A percentile compares a stretch with the other conserved stretches of the same genome.
Conservation (phyloP, 2,888 invertebrate species). For the Eledona agricola region DNA sequence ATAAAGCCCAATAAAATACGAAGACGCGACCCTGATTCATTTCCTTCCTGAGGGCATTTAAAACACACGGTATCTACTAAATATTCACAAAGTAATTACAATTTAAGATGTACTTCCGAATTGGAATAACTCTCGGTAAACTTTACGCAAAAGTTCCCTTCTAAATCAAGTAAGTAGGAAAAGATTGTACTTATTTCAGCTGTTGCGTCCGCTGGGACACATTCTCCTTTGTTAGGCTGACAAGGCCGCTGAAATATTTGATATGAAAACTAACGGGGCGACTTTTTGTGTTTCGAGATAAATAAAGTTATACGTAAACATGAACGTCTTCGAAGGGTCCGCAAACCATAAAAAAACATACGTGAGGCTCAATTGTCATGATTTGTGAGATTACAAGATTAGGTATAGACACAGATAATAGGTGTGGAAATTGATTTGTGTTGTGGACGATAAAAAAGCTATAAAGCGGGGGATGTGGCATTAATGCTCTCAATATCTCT, state of each 20-base stretch:
- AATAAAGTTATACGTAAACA: conserved; percentile 17
- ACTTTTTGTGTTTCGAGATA: conserved; percentile 16
- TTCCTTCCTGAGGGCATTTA: conserved; percentile 56
- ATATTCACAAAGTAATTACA: conserved; percentile 60
- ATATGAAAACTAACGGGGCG: conserved; percentile 28
- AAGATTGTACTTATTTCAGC: conserved; percentile 45
- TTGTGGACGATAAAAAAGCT: no score
- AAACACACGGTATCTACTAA: conserved; percentile 60
- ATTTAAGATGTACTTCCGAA: conserved; percentile 56
- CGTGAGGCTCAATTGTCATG: no score
- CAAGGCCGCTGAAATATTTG: conserved; percentile 47
- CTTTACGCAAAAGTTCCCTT: conserved; percentile 52
- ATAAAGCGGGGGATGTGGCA: no score
- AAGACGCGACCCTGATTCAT: conserved; percentile 57
- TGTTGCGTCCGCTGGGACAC: conserved; percentile 47
- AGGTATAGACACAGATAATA: no score
- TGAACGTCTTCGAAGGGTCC: conserved; percentile 8
- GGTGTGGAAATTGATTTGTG: no score
- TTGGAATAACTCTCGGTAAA: conserved; percentile 51
- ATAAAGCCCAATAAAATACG: conserved; percentile 55
- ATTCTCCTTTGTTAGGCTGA: conserved; percentile 47
- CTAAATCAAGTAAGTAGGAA: conserved; percentile 53
- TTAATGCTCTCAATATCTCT: no score
- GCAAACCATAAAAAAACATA: conserved; percentile 7
- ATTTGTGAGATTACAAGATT: no score